Evolutionary conservation across 2,888 invertebrate genomes (phyloP).

Genomic region (Notocelia uddmanniana): DNA sequence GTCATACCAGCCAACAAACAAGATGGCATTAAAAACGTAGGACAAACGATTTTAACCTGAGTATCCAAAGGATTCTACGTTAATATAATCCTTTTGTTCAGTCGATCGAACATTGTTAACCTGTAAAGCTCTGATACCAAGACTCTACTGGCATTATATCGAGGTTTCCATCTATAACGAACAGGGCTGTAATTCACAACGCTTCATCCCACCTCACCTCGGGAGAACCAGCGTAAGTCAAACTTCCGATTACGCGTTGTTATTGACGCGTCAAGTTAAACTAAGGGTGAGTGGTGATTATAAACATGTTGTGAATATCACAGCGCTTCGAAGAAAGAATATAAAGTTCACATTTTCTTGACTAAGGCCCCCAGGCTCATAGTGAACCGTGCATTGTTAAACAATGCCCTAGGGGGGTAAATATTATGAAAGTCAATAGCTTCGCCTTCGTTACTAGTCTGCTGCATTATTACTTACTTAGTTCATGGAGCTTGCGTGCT

Average conservation of each 20-base stretch:
- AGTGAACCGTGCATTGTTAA: background rate
- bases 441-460: slow-evolving; percentile 14
- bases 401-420: slow-evolving; percentile 11
- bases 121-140: background rate
- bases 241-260: too few species aligned
- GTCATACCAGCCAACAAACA: too few species aligned
- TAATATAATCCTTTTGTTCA: background rate
- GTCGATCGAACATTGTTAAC: background rate
- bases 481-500: slow-evolving; percentile 7
- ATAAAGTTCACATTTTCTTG: slow-evolving; percentile 6
- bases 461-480: slow-evolving; percentile 21
- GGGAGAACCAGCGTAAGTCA: too few species aligned
- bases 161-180: background rate
- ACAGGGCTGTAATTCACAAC: background rate
- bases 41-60: background rate
- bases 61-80: background rate
- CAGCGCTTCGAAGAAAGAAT: background rate
- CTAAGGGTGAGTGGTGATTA: too few species aligned
- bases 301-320: too few species aligned
- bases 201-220: too few species aligned
- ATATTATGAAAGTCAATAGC: slow-evolving; percentile 33
- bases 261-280: too few species aligned
- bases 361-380: background rate
- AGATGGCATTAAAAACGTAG: background rate
- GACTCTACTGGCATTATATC: background rate